Percentiles rank a stretch among this genome's conserved stretches.
Conservation (phyloP, 1,140 invertebrate genomes). For the Drosophila chauvacae region DNA sequence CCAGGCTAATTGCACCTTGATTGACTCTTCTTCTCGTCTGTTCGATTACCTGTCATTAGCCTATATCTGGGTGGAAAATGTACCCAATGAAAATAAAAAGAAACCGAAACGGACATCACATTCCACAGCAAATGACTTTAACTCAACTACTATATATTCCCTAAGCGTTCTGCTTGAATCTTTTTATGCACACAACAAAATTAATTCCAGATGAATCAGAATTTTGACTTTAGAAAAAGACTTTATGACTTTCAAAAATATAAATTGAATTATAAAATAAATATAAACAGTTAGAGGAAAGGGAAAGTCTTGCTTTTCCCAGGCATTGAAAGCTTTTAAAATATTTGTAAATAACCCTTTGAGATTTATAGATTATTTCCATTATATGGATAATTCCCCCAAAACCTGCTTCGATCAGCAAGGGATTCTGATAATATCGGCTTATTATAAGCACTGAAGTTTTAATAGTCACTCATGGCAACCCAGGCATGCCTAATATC, state of each 20-base stretch:
- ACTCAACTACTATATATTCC: constrained; percentile 50
- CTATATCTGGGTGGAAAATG: constrained; percentile 20
- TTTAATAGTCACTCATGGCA: background rate
- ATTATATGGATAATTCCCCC: background rate
- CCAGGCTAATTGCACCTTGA: constrained; percentile 72
- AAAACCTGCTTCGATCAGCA: constrained; percentile 13
- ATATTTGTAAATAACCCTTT: too few species aligned
- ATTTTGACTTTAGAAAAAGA: too few species aligned
- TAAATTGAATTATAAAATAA: background rate
- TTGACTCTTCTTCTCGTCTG: constrained; percentile 58
- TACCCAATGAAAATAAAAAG: background rate
- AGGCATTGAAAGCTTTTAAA: background rate
- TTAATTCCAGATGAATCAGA: background rate
- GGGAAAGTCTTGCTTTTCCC: background rate
- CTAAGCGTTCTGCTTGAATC: constrained; percentile 32
- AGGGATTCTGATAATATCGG: background rate
- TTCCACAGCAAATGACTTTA: constrained; percentile 50
- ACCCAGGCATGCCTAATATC: constrained; percentile 4
- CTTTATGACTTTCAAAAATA: background rate
- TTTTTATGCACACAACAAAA: constrained; percentile 1
- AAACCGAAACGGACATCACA: constrained; percentile 6
- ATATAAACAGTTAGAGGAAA: background rate
- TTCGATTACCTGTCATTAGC: constrained; percentile 61
- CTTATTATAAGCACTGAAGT: constrained; percentile 2
- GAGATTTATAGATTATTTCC: background rate